phyloP scores from a whole-genome alignment of 2,888 invertebrate species.

The Himalopsyche tibetana region DNA sequence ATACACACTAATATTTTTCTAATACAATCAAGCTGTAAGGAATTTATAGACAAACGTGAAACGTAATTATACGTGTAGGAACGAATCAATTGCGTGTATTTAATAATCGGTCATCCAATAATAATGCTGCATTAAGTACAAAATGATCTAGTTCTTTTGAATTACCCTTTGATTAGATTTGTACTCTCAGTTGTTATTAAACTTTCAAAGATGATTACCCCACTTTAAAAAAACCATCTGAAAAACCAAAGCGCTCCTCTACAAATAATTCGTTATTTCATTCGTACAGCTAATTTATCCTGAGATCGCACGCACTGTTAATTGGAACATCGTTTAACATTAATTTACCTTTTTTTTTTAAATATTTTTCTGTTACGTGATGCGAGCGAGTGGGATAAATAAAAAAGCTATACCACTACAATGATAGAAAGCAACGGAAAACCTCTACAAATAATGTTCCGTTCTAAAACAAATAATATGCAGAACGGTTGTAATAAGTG shows the following conservation, averaged over 20 bases:
- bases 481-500: no score
- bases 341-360: no score
- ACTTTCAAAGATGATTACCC: constrained; percentile 44
- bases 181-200: constrained; percentile 36
- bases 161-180: background rate
- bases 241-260: constrained; percentile 34
- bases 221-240: background rate
- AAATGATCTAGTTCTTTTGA: constrained; percentile 33
- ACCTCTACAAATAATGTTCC: no score
- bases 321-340: no score
- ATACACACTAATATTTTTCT: no score
- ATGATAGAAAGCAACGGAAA: no score
- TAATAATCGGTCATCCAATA: background rate
- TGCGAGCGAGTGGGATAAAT: no score
- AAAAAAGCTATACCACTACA: no score
- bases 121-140: constrained; percentile 1
- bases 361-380: no score
- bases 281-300: background rate
- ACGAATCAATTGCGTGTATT: constrained; percentile 5
- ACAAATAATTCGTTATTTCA: constrained; percentile 3
- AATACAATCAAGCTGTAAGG: background rate
- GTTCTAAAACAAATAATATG: no score
- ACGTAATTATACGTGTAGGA: background rate
- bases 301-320: no score
- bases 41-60: background rate